These are phyloP conservation scores for Stenotaenia linearis DNA, from an alignment of 2,888 invertebrate species.

Conservation along the genomic window DNA sequence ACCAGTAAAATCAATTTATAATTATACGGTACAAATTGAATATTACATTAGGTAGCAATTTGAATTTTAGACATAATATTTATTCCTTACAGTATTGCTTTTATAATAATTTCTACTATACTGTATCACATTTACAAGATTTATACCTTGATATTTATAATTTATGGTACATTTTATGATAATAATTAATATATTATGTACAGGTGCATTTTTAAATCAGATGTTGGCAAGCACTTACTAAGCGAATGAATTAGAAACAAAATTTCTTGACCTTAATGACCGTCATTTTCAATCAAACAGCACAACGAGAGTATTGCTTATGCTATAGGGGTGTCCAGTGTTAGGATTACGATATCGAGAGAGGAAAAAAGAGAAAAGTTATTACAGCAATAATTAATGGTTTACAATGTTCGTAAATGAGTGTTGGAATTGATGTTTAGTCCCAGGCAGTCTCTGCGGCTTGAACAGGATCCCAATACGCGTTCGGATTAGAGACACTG, in stretches of 20 bases:
- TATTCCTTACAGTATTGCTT: background rate
- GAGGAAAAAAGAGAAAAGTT: background rate
- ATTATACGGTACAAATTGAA: background rate
- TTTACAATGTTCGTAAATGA: too few species aligned
- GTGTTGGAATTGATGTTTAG: background rate
- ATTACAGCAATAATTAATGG: background rate
- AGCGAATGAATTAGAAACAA: background rate
- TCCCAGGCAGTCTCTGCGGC: background rate
- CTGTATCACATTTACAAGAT: constrained; percentile 11
- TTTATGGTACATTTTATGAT: background rate
- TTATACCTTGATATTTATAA: constrained; percentile 19
- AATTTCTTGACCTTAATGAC: background rate
- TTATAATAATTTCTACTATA: background rate
- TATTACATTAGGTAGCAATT: background rate
- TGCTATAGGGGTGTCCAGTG: background rate
- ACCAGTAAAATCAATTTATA: background rate
- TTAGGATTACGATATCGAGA: constrained; percentile 1
- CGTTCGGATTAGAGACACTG: background rate
- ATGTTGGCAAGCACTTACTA: background rate
- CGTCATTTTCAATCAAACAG: background rate
- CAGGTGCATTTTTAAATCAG: constrained; percentile 1
- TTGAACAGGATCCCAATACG: background rate
- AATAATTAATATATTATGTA: background rate
- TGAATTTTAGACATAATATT: background rate
- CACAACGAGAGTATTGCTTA: constrained; percentile 12